These are phyloP conservation scores for Liodrosophila aerea DNA, from an alignment of 2,888 invertebrate genomes.

Conservation along the genomic window DNA sequence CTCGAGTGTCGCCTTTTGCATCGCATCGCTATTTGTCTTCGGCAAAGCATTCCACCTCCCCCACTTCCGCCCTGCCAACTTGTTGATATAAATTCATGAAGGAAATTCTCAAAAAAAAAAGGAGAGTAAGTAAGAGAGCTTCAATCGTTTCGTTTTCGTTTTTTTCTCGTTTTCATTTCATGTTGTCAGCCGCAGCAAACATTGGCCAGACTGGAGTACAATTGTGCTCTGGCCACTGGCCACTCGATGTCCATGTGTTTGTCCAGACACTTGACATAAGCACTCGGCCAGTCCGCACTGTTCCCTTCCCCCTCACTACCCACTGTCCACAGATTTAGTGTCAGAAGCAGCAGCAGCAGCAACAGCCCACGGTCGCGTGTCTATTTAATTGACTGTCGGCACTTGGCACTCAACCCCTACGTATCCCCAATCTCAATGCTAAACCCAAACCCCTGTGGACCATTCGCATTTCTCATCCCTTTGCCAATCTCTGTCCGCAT, in stretches of 20 bases:
- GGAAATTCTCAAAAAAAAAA: constrained; percentile 23
- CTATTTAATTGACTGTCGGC: constrained; percentile 78
- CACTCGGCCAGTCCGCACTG: constrained; percentile 52
- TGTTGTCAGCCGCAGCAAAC: constrained; percentile 62
- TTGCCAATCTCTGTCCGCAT: constrained; percentile 12
- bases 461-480: background rate
- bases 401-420: constrained; percentile 54
- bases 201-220: constrained; percentile 35
- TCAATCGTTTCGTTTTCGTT: constrained; percentile 32
- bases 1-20: constrained; percentile 43
- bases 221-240: constrained; percentile 26
- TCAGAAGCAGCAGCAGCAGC: constrained; percentile 55
- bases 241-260: constrained; percentile 73
- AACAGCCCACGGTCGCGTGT: constrained; percentile 60
- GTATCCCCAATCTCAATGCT: background rate
- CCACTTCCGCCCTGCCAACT: constrained; percentile 29
- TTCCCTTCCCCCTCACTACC: background rate
- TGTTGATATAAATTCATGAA: constrained; percentile 71
- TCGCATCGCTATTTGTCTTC: constrained; percentile 53
- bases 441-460: constrained; percentile 2
- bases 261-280: constrained; percentile 74
- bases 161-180: constrained; percentile 15
- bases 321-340: constrained; percentile 54
- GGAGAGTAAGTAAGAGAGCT: constrained; percentile 10
- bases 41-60: constrained; percentile 2